Evolutionary conservation across 2,797 vertebrate species (phyloP).

Genomic region (Scyliorhinus canicula): DNA sequence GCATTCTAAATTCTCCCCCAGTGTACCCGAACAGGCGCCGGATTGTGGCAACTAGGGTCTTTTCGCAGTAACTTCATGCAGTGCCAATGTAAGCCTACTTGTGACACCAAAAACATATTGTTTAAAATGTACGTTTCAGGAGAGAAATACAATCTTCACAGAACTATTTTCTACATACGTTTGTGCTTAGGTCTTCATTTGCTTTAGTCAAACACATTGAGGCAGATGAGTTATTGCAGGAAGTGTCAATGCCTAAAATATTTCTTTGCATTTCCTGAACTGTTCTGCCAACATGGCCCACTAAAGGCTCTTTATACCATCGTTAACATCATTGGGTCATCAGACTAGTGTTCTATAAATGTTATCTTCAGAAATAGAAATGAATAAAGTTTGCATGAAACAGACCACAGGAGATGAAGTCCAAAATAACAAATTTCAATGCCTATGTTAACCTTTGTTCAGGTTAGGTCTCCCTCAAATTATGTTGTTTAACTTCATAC

Average conservation of each 20-base stretch:
- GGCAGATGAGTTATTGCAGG: background rate
- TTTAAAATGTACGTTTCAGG: too few species aligned
- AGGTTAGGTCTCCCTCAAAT: background rate
- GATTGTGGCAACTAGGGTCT: too few species aligned
- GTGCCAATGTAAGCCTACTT: too few species aligned
- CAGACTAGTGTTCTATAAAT: background rate
- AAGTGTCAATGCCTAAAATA: background rate
- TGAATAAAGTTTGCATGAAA: background rate
- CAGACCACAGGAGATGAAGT: background rate
- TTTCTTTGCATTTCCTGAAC: background rate
- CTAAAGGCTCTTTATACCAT: too few species aligned
- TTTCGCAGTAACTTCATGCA: too few species aligned
- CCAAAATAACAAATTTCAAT: background rate
- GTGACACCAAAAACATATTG: too few species aligned
- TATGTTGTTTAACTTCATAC: background rate
- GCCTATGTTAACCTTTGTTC: background rate
- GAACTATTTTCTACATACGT: background rate
- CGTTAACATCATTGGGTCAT: background rate
- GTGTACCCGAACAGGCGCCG: too few species aligned
- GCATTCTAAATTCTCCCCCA: too few species aligned
- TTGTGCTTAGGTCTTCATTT: background rate
- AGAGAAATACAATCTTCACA: background rate
- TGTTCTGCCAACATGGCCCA: background rate
- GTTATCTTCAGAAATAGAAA: background rate
- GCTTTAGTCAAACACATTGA: background rate